phyloP scores from a whole-genome alignment of 1,140 invertebrate species.

The Dreissena polymorpha region DNA sequence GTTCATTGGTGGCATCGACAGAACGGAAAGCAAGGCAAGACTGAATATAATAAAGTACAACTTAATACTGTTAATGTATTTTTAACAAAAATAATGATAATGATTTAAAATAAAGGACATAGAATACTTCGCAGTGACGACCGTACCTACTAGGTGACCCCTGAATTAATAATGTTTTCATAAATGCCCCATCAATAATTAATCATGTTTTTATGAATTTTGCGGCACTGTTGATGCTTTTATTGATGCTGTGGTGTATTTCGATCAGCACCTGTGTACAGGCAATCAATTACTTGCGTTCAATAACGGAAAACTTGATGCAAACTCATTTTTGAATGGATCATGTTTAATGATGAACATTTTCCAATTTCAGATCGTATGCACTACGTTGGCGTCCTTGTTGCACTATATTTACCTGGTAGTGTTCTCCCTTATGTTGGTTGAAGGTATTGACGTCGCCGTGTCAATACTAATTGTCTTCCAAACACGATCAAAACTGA shows the following conservation, averaged over 20 bases:
- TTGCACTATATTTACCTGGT: slow-evolving; percentile 66
- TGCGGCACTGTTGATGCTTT: too few species aligned
- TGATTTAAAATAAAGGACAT: too few species aligned
- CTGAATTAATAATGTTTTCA: too few species aligned
- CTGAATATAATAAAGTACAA: slow-evolving; percentile 56
- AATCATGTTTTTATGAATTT: too few species aligned
- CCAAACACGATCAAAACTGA: slow-evolving; percentile 49
- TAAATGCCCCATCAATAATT: too few species aligned
- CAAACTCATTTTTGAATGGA: not conserved
- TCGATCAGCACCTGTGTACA: too few species aligned
- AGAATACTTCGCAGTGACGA: too few species aligned
- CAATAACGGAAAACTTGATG: not conserved
- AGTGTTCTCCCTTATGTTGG: slow-evolving; percentile 65
- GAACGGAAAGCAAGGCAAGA: slow-evolving; percentile 48
- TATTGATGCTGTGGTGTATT: too few species aligned
- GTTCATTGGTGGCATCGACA: slow-evolving; percentile 28
- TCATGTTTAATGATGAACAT: not conserved
- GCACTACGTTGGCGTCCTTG: slow-evolving; percentile 57
- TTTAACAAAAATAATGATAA: slow-evolving; percentile 59
- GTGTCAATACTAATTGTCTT: slow-evolving; percentile 62
- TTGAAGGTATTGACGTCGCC: slow-evolving; percentile 60
- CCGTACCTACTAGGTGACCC: too few species aligned
- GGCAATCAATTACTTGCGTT: too few species aligned
- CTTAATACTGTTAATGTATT: slow-evolving; percentile 58
- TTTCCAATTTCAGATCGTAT: slow-evolving; percentile 51